Percentiles rank a stretch among this genome's conserved stretches.
Conservation (phyloP, 1,140 invertebrate genomes). For the Heliconius congener region DNA sequence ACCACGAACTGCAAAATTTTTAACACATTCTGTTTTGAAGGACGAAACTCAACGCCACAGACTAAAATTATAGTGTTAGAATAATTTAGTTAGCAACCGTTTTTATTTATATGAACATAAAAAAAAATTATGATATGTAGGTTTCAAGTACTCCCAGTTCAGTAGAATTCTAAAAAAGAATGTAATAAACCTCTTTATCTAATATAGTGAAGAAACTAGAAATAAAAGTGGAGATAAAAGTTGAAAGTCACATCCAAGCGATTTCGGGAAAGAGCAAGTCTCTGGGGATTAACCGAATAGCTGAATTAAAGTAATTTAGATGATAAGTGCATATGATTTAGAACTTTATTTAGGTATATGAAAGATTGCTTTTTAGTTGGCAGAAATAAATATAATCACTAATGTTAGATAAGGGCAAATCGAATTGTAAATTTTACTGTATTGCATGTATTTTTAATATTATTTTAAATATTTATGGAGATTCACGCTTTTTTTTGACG, state of each 20-base stretch:
- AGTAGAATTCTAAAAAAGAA: constrained; percentile 15
- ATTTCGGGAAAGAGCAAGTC: constrained; percentile 41
- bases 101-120: no score
- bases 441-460: not conserved
- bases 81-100: no score
- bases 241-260: constrained; percentile 44
- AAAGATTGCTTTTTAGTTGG: constrained; percentile 17
- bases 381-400: constrained; percentile 12
- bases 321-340: constrained; percentile 30
- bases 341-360: constrained; percentile 17
- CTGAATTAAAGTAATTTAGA: constrained; percentile 46
- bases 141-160: not conserved
- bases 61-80: no score
- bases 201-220: constrained; percentile 40
- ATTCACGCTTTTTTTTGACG: no score
- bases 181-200: constrained; percentile 41
- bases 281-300: constrained; percentile 43
- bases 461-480: not conserved
- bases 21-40: no score
- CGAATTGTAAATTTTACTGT: not conserved
- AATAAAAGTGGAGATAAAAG: constrained; percentile 45
- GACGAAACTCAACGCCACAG: no score
- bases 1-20: no score
- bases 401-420: constrained; percentile 36
- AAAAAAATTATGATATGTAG: no score